These are phyloP conservation scores for Crenuchus spilurus DNA, from an alignment of 2,797 vertebrate species.

Conservation along the genomic window DNA sequence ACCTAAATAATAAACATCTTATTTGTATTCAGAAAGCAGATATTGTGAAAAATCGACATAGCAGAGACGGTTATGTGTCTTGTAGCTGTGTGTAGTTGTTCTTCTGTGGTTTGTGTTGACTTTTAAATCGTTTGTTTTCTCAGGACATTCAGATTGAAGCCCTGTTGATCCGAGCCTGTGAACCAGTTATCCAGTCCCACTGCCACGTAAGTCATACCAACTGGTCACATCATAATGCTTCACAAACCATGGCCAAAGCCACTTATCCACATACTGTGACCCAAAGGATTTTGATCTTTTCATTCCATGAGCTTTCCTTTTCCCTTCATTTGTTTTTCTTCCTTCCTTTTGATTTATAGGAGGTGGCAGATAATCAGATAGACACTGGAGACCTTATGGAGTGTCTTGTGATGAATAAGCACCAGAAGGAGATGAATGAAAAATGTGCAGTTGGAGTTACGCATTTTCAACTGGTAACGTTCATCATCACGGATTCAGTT, in stretches of 20 bases:
- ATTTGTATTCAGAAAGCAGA: too few relatives aligned
- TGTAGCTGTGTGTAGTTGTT: not conserved
- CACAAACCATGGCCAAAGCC: not conserved
- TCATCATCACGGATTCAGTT: not conserved
- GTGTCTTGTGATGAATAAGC: constrained; percentile 94
- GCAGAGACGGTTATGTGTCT: too few relatives aligned
- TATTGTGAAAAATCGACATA: too few relatives aligned
- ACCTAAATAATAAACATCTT: too few relatives aligned
- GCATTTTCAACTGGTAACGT: constrained; percentile 94
- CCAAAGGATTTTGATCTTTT: not conserved
- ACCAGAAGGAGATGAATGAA: constrained; percentile 98
- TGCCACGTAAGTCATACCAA: constrained; percentile 85
- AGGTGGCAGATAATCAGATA: constrained; percentile 94
- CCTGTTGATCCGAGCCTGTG: constrained; percentile 92
- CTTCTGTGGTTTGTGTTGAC: not conserved
- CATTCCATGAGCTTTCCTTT: not conserved
- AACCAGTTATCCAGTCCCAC: constrained; percentile 90
- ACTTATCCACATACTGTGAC: not conserved
- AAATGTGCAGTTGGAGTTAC: constrained; percentile 93
- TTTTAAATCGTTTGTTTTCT: constrained; percentile 9
- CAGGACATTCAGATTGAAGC: constrained; percentile 97
- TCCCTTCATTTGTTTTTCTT: not conserved
- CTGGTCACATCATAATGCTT: not conserved
- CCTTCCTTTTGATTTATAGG: constrained; percentile 69
- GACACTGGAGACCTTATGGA: constrained; percentile 97